Base-by-base conservation (phyloP, 2,797 vertebrate genomes). In the Chrosomus eos region DNA sequence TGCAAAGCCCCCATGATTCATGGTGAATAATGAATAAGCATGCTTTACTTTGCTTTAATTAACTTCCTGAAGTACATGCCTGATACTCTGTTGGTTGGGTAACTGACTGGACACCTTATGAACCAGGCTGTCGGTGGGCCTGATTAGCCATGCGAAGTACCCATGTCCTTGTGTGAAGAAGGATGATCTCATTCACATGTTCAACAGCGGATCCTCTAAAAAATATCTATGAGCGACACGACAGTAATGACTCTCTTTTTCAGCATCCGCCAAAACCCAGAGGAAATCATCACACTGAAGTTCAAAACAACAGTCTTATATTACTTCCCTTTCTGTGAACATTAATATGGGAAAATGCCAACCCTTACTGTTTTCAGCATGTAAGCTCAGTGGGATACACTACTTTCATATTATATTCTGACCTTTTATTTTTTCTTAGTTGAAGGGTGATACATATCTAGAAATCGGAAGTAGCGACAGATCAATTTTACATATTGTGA, bases 11-110 rank as follows among this genome's bases (percentile, higher is more conserved):
- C 67, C 80, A 84, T 66, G 66, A 81, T 83, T 78, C 68, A 79
- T 78, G 36, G 71, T 83, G 68, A 81, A 81, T 83, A 87, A 88
- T 85, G 78, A 87, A 81, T 88, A 87, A 88, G 83, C 36, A 62
- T 73, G 80, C 60, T 77, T 64, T 73, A 74, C 62, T 38, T 72
- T 21, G 48, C 71, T 89, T 67, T 45, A 45, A 88, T 88, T 87
- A 88, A 87, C 80, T 67, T 81, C 80, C 77, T 85, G 71, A 89
- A 89, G 83, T 67, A 74, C 48, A 45, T 60, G 71, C 55, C 31
- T 80, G 71, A 76, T 72, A 79, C 84, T 67, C 79, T 60, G 81
- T 68, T 75, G 72, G 81, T 73, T 75, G 72, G 81, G 71, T 21
- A 26, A 76, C 79, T 79, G 28, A 84, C 79, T 82, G 73, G 66